Evolutionary conservation across 2,888 invertebrate species (phyloP).

Genomic region (Mimumesa dahlbomi): DNA sequence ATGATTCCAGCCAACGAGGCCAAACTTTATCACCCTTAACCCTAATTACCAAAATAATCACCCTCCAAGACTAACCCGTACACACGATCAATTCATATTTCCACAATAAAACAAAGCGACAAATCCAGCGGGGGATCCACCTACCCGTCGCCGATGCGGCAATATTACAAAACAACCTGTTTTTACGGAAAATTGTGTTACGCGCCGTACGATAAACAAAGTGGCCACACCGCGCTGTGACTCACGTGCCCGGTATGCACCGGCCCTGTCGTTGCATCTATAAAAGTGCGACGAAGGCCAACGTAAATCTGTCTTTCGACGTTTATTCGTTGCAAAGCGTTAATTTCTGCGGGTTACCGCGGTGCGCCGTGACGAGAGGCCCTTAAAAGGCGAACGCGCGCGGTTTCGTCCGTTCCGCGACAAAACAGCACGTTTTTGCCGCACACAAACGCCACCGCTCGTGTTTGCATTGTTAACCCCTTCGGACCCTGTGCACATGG

Average conservation of each 20-base stretch:
- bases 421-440: neutral
- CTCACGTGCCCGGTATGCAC: conserved; percentile 35
- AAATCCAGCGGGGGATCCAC: too few relatives aligned
- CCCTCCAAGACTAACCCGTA: too few relatives aligned
- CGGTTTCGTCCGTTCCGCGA: conserved; percentile 1
- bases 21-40: too few relatives aligned
- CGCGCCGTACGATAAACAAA: conserved; percentile 24
- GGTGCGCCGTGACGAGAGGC: conserved; percentile 33
- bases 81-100: too few relatives aligned
- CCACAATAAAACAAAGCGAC: too few relatives aligned
- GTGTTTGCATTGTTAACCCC: conserved; percentile 40
- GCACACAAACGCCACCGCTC: too few relatives aligned
- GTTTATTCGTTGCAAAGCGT: conserved; percentile 55
- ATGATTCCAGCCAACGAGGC: too few relatives aligned
- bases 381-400: conserved; percentile 47
- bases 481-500: too few relatives aligned
- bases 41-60: too few relatives aligned
- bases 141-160: too few relatives aligned
- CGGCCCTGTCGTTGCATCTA: neutral
- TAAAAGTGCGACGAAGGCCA: conserved; percentile 44
- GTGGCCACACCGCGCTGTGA: conserved; percentile 28
- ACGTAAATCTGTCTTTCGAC: conserved; percentile 49
- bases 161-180: neutral
- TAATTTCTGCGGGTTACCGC: conserved; percentile 59
- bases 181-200: neutral